Base-by-base conservation (phyloP, 2,888 invertebrate genomes). In the Agrilus biguttatus region DNA sequence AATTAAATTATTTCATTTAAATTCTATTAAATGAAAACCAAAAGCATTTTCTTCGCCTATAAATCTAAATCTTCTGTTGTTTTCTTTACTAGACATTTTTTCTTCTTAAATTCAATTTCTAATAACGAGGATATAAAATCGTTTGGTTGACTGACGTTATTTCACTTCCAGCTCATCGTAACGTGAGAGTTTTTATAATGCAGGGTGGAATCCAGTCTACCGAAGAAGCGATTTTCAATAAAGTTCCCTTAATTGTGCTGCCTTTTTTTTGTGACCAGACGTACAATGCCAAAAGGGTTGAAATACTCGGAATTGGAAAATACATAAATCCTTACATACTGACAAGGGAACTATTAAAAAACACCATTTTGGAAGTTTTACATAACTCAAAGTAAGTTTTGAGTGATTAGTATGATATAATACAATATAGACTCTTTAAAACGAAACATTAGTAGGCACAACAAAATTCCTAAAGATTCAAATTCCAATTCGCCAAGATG, bases 241-340 rank as follows among this genome's bases (percentile, higher is more conserved):
- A 49, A 32, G 50, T 56, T 48, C 61, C 61, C 13, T 41, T 60
- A 36, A 47, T 56, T 7, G 56, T 51, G 12, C 45, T 59, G 33
- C 58, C 58, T 6, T 53, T 55, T 39, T 49, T 49, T 28, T 54
- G 49, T 8, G 58, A 58, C 43, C 58, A 58, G 40, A 46, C 47
- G 14, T 37, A 45, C 7, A 58, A 59, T 44, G 48, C 50, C 1
- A 43, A 44, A 12, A 51, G 49, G 45, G 49, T 55, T 41, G 47
- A 50, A 13, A 45, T 46, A 28, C 42, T 45, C 41, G 55, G 55
- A 19, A 45, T 54, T 10, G 56, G 53, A 17, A 34, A 50, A 37
- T 28, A 33, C n/a, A 43, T 57, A 1, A 45, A 53, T 37, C 46
- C 46, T 10, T 36, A 41, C 5, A 49, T 42, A 13, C 44, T 58